Percentiles rank a stretch among this genome's conserved stretches.
Evolutionary conservation across 1,140 invertebrate species (phyloP).

Genomic region (Anadara kagoshimensis): DNA sequence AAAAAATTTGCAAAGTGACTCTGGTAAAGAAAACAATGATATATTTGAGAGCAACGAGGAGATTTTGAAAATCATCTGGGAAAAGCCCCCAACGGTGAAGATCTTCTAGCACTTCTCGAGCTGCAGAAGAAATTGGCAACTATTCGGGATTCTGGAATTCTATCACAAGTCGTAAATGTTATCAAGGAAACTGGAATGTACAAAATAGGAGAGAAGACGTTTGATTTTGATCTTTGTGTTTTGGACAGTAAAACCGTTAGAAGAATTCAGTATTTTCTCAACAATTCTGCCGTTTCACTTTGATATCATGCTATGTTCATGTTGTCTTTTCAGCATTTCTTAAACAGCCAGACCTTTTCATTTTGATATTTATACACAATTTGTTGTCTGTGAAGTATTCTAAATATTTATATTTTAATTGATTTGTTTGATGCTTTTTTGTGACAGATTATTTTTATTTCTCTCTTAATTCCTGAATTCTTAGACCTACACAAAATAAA

Average conservation of each 20-base stretch:
- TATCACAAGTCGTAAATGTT: conserved; percentile 27
- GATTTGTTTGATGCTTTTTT: too few relatives aligned
- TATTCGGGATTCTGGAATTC: conserved; percentile 17
- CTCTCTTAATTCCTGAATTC: too few relatives aligned
- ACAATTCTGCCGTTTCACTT: conserved; percentile 13
- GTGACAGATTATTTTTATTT: too few relatives aligned
- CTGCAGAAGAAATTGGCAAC: conserved; percentile 28
- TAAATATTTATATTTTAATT: too few relatives aligned
- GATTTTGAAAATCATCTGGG: conserved; percentile 20
- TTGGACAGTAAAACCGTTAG: conserved; percentile 31
- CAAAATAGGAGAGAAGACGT: conserved; percentile 30
- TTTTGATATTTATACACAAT: too few relatives aligned
- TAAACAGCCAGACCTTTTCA: too few relatives aligned
- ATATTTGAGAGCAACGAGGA: conserved; percentile 9
- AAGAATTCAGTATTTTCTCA: conserved; percentile 28
- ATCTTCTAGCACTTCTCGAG: conserved; percentile 20
- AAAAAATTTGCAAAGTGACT: not conserved
- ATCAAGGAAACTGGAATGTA: conserved; percentile 34
- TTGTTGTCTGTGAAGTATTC: too few relatives aligned
- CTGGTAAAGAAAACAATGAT: conserved; percentile 10
- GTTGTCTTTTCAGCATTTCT: too few relatives aligned
- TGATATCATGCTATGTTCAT: too few relatives aligned
- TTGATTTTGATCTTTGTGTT: conserved; percentile 37
- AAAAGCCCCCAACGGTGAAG: conserved; percentile 33
- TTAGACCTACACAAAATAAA: too few relatives aligned